A percentile compares a stretch with the other conserved stretches of the same genome.
These are phyloP conservation scores for Amitus sp. DNA, from an alignment of 2,888 invertebrate species.

Conservation along the genomic window DNA sequence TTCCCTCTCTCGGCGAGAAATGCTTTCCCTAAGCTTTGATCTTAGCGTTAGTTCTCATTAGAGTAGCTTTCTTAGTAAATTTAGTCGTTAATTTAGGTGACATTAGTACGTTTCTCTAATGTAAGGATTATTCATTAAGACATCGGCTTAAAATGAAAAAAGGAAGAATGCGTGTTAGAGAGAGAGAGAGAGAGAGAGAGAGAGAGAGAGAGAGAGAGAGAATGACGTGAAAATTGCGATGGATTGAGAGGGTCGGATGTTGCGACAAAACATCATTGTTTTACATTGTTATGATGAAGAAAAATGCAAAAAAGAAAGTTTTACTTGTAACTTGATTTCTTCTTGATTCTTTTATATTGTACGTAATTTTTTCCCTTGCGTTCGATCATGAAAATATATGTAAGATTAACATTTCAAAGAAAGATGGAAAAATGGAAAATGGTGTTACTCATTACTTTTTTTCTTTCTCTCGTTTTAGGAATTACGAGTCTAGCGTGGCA, in stretches of 20 bases:
- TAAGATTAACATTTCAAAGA: constrained; percentile 32
- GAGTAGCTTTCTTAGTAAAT: constrained; percentile 47
- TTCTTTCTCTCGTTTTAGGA: too few relatives aligned
- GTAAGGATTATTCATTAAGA: constrained; percentile 41
- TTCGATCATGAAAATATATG: constrained; percentile 24
- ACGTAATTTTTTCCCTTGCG: constrained; percentile 28
- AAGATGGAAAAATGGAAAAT: constrained; percentile 24
- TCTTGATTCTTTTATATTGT: constrained; percentile 35
- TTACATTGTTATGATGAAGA: constrained; percentile 56
- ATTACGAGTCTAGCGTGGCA: too few relatives aligned
- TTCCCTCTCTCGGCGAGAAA: constrained; percentile 45
- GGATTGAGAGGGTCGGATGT: constrained; percentile 46
- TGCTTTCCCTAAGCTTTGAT: constrained; percentile 58
- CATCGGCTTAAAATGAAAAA: constrained; percentile 54
- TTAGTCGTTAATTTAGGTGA: constrained; percentile 40
- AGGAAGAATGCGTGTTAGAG: constrained; percentile 26
- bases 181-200: constrained; percentile 29
- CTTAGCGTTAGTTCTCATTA: constrained; percentile 52
- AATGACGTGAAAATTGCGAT: constrained; percentile 34
- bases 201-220: constrained; percentile 30
- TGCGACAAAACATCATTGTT: constrained; percentile 57
- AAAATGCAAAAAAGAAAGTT: constrained; percentile 41
- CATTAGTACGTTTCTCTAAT: constrained; percentile 61
- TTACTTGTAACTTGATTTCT: constrained; percentile 40
- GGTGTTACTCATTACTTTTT: constrained; percentile 31